Evolutionary conservation across 2,888 invertebrate genomes (phyloP).

Genomic region (Nymphalis urticae): DNA sequence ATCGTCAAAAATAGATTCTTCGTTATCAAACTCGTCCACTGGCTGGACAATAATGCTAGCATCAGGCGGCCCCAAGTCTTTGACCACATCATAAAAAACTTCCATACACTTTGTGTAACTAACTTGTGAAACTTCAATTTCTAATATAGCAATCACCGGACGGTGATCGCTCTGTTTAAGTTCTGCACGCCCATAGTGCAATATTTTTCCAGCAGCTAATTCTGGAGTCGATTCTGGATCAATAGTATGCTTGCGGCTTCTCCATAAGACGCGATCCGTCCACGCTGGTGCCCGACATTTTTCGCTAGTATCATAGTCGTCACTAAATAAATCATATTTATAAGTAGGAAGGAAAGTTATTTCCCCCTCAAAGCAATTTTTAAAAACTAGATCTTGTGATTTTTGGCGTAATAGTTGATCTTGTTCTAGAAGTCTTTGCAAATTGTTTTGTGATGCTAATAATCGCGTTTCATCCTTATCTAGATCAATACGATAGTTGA

Average conservation of each 20-base stretch:
- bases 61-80: slow-evolving; percentile 96
- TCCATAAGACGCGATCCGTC: slow-evolving; percentile 99
- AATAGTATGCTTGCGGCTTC: slow-evolving; percentile 87
- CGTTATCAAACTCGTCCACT: slow-evolving; percentile 61
- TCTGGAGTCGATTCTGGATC: slow-evolving; percentile 85
- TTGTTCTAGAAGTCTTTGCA: slow-evolving; percentile 87
- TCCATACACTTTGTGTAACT: slow-evolving; percentile 88
- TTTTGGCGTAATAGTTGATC: slow-evolving; percentile 95
- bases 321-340: slow-evolving; percentile 98
- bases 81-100: slow-evolving; percentile 92
- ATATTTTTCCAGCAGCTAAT: slow-evolving; percentile 88
- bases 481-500: slow-evolving; percentile 98
- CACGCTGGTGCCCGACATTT: slow-evolving; percentile 98
- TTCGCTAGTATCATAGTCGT: slow-evolving; percentile 99
- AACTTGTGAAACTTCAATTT: slow-evolving; percentile 92
- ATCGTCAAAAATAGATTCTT: slow-evolving; percentile 88
- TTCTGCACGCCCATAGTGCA: slow-evolving; percentile 96
- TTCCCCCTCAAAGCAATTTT: slow-evolving; percentile 95
- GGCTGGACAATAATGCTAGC: slow-evolving; percentile 91
- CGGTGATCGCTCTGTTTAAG: slow-evolving; percentile 98
- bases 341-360: slow-evolving; percentile 97
- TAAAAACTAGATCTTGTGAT: slow-evolving; percentile 91
- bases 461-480: slow-evolving; percentile 96
- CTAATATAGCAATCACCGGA: slow-evolving; percentile 95
- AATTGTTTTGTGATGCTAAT: slow-evolving; percentile 87